Conservation (phyloP, 1,140 invertebrate species). For the Wasmannia auropunctata region DNA sequence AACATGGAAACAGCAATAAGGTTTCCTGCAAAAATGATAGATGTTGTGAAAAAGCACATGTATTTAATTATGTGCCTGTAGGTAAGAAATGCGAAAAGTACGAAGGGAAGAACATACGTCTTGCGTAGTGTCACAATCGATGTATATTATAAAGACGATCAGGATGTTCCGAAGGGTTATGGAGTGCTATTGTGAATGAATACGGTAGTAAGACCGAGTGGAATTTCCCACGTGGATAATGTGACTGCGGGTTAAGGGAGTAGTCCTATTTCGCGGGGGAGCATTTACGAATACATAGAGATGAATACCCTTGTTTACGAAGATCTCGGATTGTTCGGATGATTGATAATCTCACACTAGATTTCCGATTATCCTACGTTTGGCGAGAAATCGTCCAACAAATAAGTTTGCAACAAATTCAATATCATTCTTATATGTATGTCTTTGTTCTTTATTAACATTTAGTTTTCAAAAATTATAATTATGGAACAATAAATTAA, state of each 20-base stretch:
- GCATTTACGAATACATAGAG: constrained; percentile 44
- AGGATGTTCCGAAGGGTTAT: not conserved
- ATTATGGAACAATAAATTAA: not conserved
- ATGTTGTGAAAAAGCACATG: not conserved
- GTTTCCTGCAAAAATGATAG: not conserved
- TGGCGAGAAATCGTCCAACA: not conserved
- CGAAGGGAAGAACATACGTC: not conserved
- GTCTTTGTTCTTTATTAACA: not conserved
- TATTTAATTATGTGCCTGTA: not conserved
- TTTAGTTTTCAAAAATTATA: not conserved
- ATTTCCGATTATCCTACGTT: constrained; percentile 67
- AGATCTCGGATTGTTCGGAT: constrained; percentile 72
- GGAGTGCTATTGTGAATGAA: constrained; percentile 48
- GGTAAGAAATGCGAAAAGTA: not conserved
- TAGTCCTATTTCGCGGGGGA: constrained; percentile 57
- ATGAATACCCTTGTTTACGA: constrained; percentile 70
- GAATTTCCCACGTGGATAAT: constrained; percentile 84
- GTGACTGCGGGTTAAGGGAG: constrained; percentile 79
- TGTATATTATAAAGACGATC: constrained; percentile 49
- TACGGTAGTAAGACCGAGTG: constrained; percentile 61
- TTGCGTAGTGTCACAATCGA: constrained; percentile 46
- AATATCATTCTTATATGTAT: not conserved
- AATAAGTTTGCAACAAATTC: not conserved
- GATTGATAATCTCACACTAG: constrained; percentile 66
- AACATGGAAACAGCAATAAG: not conserved